A percentile compares a stretch with the other conserved stretches of the same genome.
Evolutionary conservation across 2,113 vertebrate genomes (phyloP).

Genomic region (Colistium nudipinnis): DNA sequence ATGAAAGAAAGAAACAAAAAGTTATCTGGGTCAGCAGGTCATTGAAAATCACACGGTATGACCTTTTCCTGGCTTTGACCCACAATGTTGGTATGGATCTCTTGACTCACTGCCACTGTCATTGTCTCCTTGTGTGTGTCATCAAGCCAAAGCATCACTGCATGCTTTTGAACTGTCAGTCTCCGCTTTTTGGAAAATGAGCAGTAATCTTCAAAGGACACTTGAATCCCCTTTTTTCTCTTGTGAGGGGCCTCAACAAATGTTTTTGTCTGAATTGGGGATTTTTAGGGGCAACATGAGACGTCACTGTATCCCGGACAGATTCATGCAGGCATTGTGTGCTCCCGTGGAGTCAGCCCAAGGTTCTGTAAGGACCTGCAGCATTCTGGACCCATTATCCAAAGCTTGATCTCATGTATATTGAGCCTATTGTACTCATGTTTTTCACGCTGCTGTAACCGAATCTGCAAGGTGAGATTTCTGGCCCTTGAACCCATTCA

Average conservation of each 20-base stretch:
- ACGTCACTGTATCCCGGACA: constrained; percentile 38
- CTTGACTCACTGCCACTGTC: background rate
- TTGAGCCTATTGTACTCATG: constrained; percentile 55
- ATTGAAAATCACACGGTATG: background rate
- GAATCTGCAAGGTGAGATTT: constrained; percentile 51
- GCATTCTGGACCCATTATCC: constrained; percentile 40
- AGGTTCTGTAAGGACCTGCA: constrained; percentile 48
- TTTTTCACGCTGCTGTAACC: constrained; percentile 49
- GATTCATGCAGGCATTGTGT: constrained; percentile 46
- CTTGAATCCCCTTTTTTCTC: constrained; percentile 26
- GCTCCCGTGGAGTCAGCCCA: constrained; percentile 9
- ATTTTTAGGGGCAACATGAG: constrained; percentile 67
- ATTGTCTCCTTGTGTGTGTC: constrained; percentile 11
- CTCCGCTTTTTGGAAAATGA: constrained; percentile 12
- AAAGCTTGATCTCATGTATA: constrained; percentile 34
- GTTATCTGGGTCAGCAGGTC: background rate
- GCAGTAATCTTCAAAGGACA: background rate
- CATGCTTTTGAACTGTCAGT: constrained; percentile 31
- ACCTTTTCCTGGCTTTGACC: constrained; percentile 1
- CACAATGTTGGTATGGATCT: background rate
- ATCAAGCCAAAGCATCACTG: constrained; percentile 12
- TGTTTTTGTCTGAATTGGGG: constrained; percentile 54
- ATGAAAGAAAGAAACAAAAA: constrained; percentile 4
- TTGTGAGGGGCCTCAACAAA: constrained; percentile 9
- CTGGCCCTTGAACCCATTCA: constrained; percentile 25